Conservation (phyloP, 2,888 invertebrate species). For the Polydrusus pterygomalis region DNA sequence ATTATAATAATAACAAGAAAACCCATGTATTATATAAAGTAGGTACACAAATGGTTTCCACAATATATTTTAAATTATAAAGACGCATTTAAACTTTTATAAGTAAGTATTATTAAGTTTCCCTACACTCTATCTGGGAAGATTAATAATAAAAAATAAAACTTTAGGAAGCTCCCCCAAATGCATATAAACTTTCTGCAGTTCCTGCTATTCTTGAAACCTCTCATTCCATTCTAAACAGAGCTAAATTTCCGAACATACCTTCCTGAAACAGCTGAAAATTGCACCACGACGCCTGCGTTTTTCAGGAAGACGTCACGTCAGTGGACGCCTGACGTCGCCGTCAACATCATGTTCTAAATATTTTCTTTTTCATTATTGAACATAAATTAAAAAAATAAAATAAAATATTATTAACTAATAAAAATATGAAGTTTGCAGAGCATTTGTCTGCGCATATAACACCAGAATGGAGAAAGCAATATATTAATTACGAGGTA, state of each 20-base stretch:
- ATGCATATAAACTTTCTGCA: too few species aligned
- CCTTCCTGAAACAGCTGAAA: constrained; percentile 11
- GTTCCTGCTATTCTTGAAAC: background rate
- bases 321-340: constrained; percentile 40
- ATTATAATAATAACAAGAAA: too few species aligned
- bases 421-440: constrained; percentile 87
- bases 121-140: too few species aligned
- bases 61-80: too few species aligned
- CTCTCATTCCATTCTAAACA: background rate
- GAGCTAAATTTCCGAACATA: constrained; percentile 4
- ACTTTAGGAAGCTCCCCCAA: too few species aligned
- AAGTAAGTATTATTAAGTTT: too few species aligned
- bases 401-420: background rate
- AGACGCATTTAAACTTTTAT: too few species aligned
- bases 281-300: background rate
- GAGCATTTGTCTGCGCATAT: constrained; percentile 92
- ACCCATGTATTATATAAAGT: too few species aligned
- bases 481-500: constrained; percentile 86
- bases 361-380: constrained; percentile 2
- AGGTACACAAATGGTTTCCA: too few species aligned
- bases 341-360: constrained; percentile 22
- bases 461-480: constrained; percentile 95
- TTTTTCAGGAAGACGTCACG: constrained; percentile 41
- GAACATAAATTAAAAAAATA: background rate
- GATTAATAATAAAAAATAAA: too few species aligned